Evolutionary conservation across 2,113 vertebrate genomes (phyloP).

Genomic region (Dipodomys stephensi): DNA sequence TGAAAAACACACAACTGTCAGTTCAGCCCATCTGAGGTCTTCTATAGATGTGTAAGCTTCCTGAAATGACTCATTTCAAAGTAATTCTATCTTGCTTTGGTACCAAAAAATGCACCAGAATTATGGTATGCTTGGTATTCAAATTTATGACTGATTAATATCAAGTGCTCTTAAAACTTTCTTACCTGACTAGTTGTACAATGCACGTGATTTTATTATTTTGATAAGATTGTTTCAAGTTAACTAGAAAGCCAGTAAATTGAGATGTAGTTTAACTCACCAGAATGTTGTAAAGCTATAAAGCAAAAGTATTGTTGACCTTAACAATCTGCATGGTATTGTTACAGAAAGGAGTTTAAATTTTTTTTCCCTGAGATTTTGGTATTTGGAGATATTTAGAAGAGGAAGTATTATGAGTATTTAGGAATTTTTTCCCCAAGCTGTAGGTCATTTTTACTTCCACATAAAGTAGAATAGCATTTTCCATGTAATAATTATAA

Average conservation of each 20-base stretch:
- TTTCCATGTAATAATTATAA: background rate
- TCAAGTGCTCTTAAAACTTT: background rate
- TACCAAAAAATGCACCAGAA: background rate
- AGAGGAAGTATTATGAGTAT: background rate
- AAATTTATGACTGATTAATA: background rate
- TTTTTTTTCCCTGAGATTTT: background rate
- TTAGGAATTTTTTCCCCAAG: background rate
- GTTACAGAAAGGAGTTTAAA: background rate
- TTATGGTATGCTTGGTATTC: background rate
- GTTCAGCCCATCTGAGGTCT: constrained; percentile 31
- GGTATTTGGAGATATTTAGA: constrained; percentile 31
- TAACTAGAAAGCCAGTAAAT: background rate
- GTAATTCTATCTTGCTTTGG: background rate
- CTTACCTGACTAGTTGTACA: background rate
- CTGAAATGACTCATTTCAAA: constrained; percentile 65
- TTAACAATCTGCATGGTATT: background rate
- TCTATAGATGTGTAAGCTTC: background rate
- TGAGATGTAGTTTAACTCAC: background rate
- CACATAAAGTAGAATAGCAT: background rate
- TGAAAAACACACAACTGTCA: constrained; percentile 5
- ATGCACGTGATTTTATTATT: background rate
- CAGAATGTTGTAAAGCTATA: background rate
- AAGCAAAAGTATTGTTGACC: background rate
- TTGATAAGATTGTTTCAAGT: background rate
- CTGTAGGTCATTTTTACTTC: background rate